phyloP scores from a whole-genome alignment of 92 coral and sea anemone species.

The Palythoa caribaeorum region DNA sequence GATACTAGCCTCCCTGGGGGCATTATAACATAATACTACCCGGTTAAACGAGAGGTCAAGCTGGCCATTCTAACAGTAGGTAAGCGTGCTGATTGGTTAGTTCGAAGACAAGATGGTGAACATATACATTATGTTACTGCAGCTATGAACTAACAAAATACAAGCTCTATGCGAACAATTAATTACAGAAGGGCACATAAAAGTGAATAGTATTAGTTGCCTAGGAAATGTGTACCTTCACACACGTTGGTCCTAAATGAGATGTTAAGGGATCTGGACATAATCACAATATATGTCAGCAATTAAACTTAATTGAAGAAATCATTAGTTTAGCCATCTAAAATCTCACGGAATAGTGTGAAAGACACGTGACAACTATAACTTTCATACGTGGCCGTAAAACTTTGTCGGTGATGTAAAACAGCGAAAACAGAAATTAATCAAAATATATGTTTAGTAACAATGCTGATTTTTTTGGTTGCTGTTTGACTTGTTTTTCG shows the following conservation, averaged over 20 bases:
- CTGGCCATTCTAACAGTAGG: constrained; percentile 28
- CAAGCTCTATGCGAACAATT: not conserved
- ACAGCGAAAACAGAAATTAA: not conserved
- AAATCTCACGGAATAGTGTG: constrained; percentile 38
- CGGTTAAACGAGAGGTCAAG: constrained; percentile 44
- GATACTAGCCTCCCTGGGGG: constrained; percentile 39
- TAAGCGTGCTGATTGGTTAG: constrained; percentile 39
- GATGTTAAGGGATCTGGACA: constrained; percentile 21
- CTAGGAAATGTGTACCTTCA: constrained; percentile 4
- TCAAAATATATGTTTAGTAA: not conserved
- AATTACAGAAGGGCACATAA: not conserved
- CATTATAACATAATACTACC: constrained; percentile 48
- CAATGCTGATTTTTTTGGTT: not conserved
- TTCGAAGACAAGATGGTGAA: constrained; percentile 7
- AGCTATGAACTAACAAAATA: not conserved
- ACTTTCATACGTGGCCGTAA: not conserved
- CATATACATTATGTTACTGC: not conserved
- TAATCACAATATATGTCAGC: constrained; percentile 38
- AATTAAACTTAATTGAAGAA: constrained; percentile 48
- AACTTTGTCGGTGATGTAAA: not conserved
- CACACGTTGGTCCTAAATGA: not conserved
- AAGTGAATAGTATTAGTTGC: not conserved
- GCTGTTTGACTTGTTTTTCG: not conserved
- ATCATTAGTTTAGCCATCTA: constrained; percentile 27
- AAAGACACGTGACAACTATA: constrained; percentile 41